Evolutionary conservation across 2,797 vertebrate genomes (phyloP), one percentile per base, ranked within the genome.

Genomic region (Oophaga sylvatica): DNA sequence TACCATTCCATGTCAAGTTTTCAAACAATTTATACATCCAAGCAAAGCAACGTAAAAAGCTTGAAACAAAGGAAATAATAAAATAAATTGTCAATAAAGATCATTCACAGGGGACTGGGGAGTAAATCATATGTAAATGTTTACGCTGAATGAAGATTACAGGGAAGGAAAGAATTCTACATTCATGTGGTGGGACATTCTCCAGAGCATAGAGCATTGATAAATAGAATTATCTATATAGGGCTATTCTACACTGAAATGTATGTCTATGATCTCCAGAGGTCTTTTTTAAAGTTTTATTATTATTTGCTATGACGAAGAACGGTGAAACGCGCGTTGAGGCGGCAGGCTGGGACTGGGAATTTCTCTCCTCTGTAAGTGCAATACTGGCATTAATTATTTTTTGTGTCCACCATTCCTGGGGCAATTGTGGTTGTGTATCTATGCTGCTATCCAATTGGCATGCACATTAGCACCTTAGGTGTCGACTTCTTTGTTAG

Each of bases 121-220:
- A 80, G 56, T 60, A 80, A 80, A 80, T 80, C 57, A 59, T 35
- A 80, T 35, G 78, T 62, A 35, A 80, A 80, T 80, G 78, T 80
- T 80, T 80, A 80, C 29, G 19, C 29, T 80, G 9, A 60, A 35
- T 59, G 29, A 60, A 41, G 56, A 80, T 80, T 31, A 80, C 9
- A 7, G 57, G 5, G 78, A 60, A 35, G 29, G 29, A 29, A 80
- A 80, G 9, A 60, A 60, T 60, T 19, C 29, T 62, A 80, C 57
- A 60, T 60, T 80, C 57, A 10, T 62, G 26, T 41, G 22, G 26
- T 19, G 56, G 29, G 13, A 29, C 71, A 60, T 57, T 57, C n/a
- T 79, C 56, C 53, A 31, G 76, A 57, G 76, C 76, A 31, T 19
- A 16, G 3, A 60, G 29, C 26, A 22, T 15, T 62, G 57, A 80